Evolutionary conservation across 2,797 vertebrate genomes (phyloP), one percentile per base, ranked within the genome.

Genomic region (Acipenser oxyrinchus): DNA sequence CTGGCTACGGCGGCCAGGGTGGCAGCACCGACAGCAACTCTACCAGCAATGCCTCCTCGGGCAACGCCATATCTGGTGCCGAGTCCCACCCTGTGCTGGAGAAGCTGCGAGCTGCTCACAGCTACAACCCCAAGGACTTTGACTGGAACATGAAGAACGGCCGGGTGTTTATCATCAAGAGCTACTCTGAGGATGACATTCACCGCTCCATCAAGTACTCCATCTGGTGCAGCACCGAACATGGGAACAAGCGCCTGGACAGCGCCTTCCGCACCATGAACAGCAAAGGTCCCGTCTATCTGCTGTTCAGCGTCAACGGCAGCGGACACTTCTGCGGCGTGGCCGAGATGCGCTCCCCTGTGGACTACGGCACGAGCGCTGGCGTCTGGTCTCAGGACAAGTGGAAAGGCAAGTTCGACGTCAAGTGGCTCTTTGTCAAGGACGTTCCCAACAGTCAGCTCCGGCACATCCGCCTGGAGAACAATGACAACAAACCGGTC

Each of bases 181-280:
- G 95, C 87, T 97, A 97, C 85, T 97, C 95, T 0, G 97, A 99
- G 93, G 96, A 99, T 51, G 97, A 99, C 81, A 93, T 98, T 82
- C 96, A 99, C 81, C 96, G 97, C 79, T 99, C 97, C 87, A 99
- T 98, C 88, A 99, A 99, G 82, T 99, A 99, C 84, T 98, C 95
- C 69, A 96, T 99, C 86, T 99, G 97, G 97, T 99, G 97, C 84
- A 98, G 95, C 89, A 99, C 97, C 0, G 95, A 97, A 77, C 96
- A 97, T 0, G 96, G 96, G 79, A 99, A 98, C 90, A 96, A 95
- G 83, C 91, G 95, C 63, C 88, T 97, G 84, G 95, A 97, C 79
- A 87, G 90, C 7, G 95, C 95, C 69, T 97, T 94, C 79, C 91
- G 95, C 55, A 85, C 90, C 72, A 86, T 93, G 84, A 86, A 84